Evolutionary conservation across 1,140 invertebrate species (phyloP).

Genomic region (Drosophila murphyi): DNA sequence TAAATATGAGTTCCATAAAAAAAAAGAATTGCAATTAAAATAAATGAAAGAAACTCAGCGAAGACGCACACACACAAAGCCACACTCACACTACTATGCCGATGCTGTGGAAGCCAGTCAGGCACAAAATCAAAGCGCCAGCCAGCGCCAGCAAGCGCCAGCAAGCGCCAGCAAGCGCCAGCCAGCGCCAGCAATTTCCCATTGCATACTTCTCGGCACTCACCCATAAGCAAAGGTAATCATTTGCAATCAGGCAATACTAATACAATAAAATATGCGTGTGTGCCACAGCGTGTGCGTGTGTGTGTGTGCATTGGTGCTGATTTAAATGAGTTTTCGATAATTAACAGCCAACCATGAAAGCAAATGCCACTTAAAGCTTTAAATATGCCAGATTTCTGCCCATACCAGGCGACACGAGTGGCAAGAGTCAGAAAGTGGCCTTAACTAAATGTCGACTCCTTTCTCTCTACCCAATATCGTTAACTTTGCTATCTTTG

Average conservation of each 20-base stretch:
- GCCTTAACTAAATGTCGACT: not conserved
- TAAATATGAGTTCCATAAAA: constrained; percentile 80
- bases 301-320: constrained; percentile 1
- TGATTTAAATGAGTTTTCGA: constrained; percentile 54
- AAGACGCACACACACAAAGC: constrained; percentile 41
- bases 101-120: constrained; percentile 59
- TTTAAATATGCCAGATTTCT: not conserved
- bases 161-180: constrained; percentile 33
- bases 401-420: constrained; percentile 35
- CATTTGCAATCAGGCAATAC: constrained; percentile 68
- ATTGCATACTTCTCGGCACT: constrained; percentile 55
- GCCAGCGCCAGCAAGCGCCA: constrained; percentile 37
- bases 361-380: not conserved
- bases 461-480: not conserved
- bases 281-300: constrained; percentile 5
- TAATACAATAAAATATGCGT: constrained; percentile 68
- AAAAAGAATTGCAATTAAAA: constrained; percentile 76
- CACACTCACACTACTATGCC: not conserved
- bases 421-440: constrained; percentile 26
- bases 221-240: constrained; percentile 27
- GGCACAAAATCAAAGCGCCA: constrained; percentile 75
- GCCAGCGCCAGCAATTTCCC: constrained; percentile 52
- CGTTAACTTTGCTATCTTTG: not conserved
- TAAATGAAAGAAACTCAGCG: constrained; percentile 57
- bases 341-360: constrained; percentile 52